A percentile compares a stretch with the other conserved stretches of the same genome.
phyloP scores from a whole-genome alignment of 2,797 vertebrate genomes.

The Pipistrellus pipistrellus region DNA sequence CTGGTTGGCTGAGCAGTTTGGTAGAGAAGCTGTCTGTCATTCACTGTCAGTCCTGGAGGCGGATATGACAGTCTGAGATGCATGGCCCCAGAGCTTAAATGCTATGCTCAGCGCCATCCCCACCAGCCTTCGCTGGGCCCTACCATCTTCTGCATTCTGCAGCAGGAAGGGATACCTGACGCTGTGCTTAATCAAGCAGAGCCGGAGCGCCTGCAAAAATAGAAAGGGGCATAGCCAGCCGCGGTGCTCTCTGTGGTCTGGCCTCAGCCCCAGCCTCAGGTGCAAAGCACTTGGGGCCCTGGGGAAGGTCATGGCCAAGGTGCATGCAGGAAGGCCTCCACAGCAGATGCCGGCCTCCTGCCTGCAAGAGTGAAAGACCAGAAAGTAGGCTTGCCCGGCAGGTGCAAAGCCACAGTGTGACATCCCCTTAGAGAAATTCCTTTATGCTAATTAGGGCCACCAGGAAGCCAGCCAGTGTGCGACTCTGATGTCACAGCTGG shows the following conservation, averaged over 20 bases:
- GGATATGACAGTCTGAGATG: not conserved
- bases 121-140: not conserved
- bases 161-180: not conserved
- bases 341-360: not conserved
- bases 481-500: constrained; percentile 79
- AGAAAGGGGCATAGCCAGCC: not conserved
- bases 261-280: not conserved
- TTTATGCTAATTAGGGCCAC: constrained; percentile 66
- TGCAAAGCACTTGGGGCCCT: not conserved
- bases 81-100: not conserved
- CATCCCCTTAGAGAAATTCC: constrained; percentile 46
- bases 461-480: constrained; percentile 56
- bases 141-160: not conserved
- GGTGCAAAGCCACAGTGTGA: not conserved
- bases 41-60: not conserved
- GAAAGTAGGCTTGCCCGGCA: not conserved
- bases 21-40: not conserved
- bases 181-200: constrained; percentile 58
- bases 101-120: not conserved
- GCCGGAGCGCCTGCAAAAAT: not conserved
- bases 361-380: not conserved
- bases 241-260: not conserved
- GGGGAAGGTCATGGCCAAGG: not conserved
- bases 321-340: not conserved
- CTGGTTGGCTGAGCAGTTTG: not conserved